A percentile compares a stretch with the other conserved stretches of the same genome.
phyloP scores from a whole-genome alignment of 1,140 invertebrate genomes.

The Magallana gigas region DNA sequence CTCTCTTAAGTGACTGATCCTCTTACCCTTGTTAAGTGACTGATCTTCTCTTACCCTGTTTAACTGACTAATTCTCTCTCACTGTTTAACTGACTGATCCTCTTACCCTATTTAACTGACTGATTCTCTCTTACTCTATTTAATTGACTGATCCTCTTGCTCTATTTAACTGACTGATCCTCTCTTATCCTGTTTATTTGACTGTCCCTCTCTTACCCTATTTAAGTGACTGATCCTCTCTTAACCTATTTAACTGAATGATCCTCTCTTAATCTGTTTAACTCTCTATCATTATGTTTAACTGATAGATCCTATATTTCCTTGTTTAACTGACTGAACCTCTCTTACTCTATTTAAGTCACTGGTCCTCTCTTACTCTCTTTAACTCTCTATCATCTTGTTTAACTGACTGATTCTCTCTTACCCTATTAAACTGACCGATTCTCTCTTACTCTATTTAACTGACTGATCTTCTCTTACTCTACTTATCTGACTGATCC shows the following conservation, averaged over 20 bases:
- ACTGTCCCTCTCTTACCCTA: constrained; percentile 55
- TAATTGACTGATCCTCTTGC: constrained; percentile 4
- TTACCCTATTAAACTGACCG: neutral
- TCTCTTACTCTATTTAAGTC: neutral
- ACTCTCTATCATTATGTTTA: neutral
- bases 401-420: neutral
- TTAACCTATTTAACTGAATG: neutral
- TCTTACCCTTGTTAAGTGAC: neutral
- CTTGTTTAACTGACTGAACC: neutral
- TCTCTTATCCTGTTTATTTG: constrained; percentile 54
- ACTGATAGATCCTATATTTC: neutral
- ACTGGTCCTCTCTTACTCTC: constrained; percentile 47
- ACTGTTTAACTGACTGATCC: constrained; percentile 55
- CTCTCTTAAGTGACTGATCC: neutral
- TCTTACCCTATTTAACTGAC: constrained; percentile 49
- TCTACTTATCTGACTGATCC: neutral
- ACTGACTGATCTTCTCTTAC: neutral
- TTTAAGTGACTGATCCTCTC: constrained; percentile 52
- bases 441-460: neutral
- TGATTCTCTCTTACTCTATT: constrained; percentile 45
- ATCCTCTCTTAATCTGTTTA: neutral
- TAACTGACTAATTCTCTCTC: constrained; percentile 26
- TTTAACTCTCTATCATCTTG: constrained; percentile 41
- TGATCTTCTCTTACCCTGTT: neutral
- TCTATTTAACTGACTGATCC: constrained; percentile 36